Evolutionary conservation across 2,113 vertebrate genomes (phyloP), one percentile per base, ranked within the genome.

Genomic region (Vulpes lagopus): DNA sequence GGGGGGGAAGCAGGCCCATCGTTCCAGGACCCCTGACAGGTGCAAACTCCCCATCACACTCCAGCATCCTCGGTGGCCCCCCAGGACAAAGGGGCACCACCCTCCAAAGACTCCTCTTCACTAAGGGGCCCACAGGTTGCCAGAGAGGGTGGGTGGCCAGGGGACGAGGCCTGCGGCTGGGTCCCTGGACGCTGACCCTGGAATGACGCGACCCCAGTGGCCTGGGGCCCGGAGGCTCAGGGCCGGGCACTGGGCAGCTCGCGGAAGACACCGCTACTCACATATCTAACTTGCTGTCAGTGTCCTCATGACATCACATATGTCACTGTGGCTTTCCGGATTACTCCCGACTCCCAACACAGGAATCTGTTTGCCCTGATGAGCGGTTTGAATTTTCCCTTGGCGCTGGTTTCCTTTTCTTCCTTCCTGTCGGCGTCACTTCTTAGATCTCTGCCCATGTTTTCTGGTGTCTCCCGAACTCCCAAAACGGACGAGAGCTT

Each of bases 201-300:
- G 90, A 92, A 91, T 86, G 85, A 51, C 80, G 73, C 64, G 74
- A 92, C 64, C 79, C 43, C 27, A 14, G 11, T 91, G 53, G 53
- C 79, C 96, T 65, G 74, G 6, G 78, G 27, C 67, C 85, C 6
- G 0, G 85, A 65, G 89, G 89, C 96, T 96, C 73, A 81, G 81
- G 87, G 60, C 8, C 8, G 8, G 60, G 53, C 74, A 53, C 57
- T 65, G 93, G 86, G 71, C 65, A 65, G 53, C 55, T 94, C 9
- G 0, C 83, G 92, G 81, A 85, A 95, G 64, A 88, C 64, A 84
- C 35, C 15, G 15, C 64, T 78, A 95, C 96, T 96, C 79, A 94
- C 87, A 17, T 84, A 95, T 96, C 79, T 89, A 96, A 92, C 64
- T 96, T 89, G 74, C 94, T 90, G 96, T 94, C 90, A 69, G 53